Evolutionary conservation across 2,888 invertebrate species (phyloP), one percentile per base, ranked within the genome.

Genomic region (Pheosia tremula): DNA sequence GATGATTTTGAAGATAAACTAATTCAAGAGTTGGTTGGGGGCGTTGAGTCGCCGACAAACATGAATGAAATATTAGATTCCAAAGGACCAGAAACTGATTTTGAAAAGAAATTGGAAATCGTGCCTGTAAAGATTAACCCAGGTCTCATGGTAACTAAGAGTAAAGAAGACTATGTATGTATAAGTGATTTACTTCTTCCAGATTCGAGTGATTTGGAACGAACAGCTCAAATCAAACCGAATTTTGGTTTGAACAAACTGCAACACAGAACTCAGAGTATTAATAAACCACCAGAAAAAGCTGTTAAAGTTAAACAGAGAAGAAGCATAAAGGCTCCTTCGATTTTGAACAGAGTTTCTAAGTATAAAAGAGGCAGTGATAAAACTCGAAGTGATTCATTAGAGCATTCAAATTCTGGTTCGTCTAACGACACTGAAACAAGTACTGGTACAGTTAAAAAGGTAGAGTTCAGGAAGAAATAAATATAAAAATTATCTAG

Each of bases 351-450:
- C 61, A 87, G 85, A 74, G 78, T 78, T 63, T 71, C 79, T n/a
- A 91, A 84, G 67, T 79, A 71, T 56, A 88, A 80, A 73, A 80
- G 70, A 5, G n/a, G 13, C 62, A 81, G 76, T 77, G 77, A 80
- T 67, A 84, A 69, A 69, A 79, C 58, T 63, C 87, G 83, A 72
- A 74, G 66, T 77, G 86, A 84, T 80, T 65, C 75, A 57, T 81
- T 90, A 71, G 93, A 94, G 78, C 90, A 94, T 85, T 95, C 95
- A 9, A 94, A 94, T 80, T 95, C 95, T 8, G 95, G 95, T 66
- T 95, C 94, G 8, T 94, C 95, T 0, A 95, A 95, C 77, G 94
- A 94, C 64, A 94, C 94, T 50, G 94, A 93, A 83, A 84, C 90
- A 6, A 94, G 94, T 79, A 94, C 93, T 9, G 94, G 91, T 0